phyloP scores from a whole-genome alignment of 92 coral and sea anemone species.

The Zoanthus gigantus region DNA sequence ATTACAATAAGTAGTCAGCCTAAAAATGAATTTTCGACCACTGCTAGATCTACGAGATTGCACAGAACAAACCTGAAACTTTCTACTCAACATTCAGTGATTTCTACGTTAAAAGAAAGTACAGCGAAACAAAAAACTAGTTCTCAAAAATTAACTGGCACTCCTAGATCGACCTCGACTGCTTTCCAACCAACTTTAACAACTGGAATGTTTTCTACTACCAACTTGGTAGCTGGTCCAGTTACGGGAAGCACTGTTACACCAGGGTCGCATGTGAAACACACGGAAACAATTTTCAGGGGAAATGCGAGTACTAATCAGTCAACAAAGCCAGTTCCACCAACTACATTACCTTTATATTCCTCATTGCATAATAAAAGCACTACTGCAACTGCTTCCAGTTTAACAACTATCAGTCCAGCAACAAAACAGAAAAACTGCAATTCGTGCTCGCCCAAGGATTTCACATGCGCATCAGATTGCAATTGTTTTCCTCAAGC shows the following conservation, averaged over 20 bases:
- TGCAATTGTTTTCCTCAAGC: slow-evolving; percentile 55
- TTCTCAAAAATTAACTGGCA: not conserved
- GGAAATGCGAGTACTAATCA: not conserved
- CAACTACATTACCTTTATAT: slow-evolving; percentile 7
- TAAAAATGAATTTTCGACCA: not conserved
- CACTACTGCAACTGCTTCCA: slow-evolving; percentile 1
- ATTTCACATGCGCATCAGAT: slow-evolving; percentile 50
- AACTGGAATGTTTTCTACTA: not conserved
- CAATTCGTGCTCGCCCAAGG: slow-evolving; percentile 46
- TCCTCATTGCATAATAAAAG: slow-evolving; percentile 8
- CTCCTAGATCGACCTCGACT: not conserved
- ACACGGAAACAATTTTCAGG: slow-evolving; percentile 7
- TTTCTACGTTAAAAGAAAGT: not conserved
- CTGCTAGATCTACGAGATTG: not conserved
- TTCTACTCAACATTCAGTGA: not conserved
- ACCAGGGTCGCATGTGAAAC: slow-evolving; percentile 35
- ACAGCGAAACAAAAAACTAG: not conserved
- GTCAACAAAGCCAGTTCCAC: not conserved
- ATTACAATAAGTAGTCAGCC: not conserved
- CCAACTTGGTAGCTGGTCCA: not conserved
- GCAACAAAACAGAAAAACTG: slow-evolving; percentile 37
- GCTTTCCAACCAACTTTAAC: not conserved
- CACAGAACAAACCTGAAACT: not conserved
- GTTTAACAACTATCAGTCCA: slow-evolving; percentile 3
- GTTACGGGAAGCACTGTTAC: slow-evolving; percentile 7